A percentile compares a stretch with the other conserved stretches of the same genome.
Conservation (phyloP, 2,797 vertebrate species). For the Peromyscus nudipes region DNA sequence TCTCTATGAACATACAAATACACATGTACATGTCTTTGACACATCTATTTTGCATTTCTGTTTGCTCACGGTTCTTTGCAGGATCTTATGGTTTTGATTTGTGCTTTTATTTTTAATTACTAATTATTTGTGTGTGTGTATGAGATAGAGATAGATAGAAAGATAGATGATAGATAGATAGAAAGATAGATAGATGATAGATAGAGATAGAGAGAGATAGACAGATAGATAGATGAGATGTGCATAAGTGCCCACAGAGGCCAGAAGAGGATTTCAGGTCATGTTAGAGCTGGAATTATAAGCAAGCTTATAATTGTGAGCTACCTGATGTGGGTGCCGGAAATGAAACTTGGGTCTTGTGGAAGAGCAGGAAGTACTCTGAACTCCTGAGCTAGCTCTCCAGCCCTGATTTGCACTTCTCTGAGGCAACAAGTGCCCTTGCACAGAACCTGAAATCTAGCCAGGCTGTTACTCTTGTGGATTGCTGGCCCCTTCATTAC, state of each 20-base stretch:
- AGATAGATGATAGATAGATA: too few species aligned
- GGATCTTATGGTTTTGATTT: neutral
- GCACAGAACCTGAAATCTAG: neutral
- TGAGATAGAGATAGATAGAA: too few species aligned
- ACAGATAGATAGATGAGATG: too few species aligned
- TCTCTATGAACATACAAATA: neutral
- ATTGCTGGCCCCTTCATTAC: neutral
- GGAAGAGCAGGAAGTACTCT: neutral
- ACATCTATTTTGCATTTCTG: neutral
- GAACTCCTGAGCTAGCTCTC: neutral
- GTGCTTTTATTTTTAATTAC: neutral
- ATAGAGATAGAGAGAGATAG: too few species aligned
- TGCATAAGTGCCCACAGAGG: too few species aligned
- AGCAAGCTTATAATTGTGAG: neutral
- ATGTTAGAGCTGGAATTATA: neutral
- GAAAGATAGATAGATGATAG: too few species aligned
- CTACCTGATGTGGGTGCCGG: neutral
- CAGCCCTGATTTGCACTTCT: neutral
- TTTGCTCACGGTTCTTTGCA: neutral
- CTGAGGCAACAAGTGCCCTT: neutral
- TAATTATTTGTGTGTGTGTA: neutral
- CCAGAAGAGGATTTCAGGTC: too few species aligned
- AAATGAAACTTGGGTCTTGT: neutral
- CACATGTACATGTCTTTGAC: neutral
- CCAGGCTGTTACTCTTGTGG: neutral